Evolutionary conservation across 1,140 invertebrate genomes (phyloP).

Genomic region (Neotoxoptera formosana): DNA sequence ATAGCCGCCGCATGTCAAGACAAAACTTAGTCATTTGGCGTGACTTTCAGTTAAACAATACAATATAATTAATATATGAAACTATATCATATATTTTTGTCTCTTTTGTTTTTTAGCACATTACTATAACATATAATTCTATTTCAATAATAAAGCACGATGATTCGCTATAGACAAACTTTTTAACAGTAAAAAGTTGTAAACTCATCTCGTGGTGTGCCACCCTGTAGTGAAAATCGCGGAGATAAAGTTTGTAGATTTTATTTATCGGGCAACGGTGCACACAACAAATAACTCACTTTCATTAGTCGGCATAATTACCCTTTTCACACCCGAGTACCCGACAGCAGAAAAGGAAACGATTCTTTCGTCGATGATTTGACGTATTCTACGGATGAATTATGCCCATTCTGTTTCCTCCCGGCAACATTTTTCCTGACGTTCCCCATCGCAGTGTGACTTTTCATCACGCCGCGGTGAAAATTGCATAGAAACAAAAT

Average conservation of each 20-base stretch:
- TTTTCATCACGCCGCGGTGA: background rate
- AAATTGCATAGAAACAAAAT: background rate
- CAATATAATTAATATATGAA: background rate
- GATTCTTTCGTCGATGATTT: background rate
- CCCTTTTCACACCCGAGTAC: background rate
- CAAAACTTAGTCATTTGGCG: background rate
- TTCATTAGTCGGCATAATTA: background rate
- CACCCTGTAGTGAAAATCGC: background rate
- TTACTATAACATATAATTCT: background rate
- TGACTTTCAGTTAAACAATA: slow-evolving; percentile 3
- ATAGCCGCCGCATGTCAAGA: background rate
- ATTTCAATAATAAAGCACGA: background rate
- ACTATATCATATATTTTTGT: background rate
- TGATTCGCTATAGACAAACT: background rate
- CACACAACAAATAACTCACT: background rate
- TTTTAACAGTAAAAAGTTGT: background rate
- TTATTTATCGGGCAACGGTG: background rate
- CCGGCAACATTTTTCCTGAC: background rate
- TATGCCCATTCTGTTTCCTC: background rate
- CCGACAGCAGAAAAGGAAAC: background rate
- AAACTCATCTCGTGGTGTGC: background rate
- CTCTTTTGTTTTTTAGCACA: background rate
- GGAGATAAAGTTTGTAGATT: background rate
- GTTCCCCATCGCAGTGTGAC: background rate
- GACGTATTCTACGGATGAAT: background rate